phyloP scores from a whole-genome alignment of 1,140 invertebrate genomes.

The Zophobas atratus region DNA sequence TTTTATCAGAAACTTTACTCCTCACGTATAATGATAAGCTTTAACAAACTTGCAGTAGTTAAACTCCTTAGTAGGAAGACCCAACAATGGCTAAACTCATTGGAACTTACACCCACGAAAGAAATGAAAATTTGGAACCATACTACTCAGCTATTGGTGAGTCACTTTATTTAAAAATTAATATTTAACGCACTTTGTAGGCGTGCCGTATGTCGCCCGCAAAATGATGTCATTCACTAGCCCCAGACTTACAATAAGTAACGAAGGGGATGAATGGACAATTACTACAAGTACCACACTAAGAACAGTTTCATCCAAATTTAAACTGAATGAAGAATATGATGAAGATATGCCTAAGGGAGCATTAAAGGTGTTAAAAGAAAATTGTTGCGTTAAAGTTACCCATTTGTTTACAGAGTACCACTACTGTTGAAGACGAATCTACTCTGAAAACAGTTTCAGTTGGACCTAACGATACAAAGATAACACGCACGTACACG shows the following conservation, averaged over 20 bases:
- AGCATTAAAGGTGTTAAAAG: slow-evolving; percentile 54
- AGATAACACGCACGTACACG: slow-evolving; percentile 71
- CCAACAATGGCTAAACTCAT: slow-evolving; percentile 60
- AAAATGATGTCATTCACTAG: slow-evolving; percentile 76
- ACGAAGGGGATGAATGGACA: slow-evolving; percentile 71
- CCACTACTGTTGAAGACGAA: slow-evolving; percentile 70
- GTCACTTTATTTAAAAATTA: slow-evolving; percentile 62
- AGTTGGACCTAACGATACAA: slow-evolving; percentile 69
- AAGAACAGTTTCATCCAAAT: slow-evolving; percentile 67
- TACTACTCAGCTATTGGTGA: slow-evolving; percentile 76
- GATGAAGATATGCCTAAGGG: slow-evolving; percentile 70
- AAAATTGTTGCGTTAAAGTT: slow-evolving; percentile 10
- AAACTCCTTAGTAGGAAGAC: neutral
- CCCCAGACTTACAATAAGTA: slow-evolving; percentile 73
- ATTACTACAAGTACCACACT: slow-evolving; percentile 72
- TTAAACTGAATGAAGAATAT: slow-evolving; percentile 71
- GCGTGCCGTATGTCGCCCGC: slow-evolving; percentile 72
- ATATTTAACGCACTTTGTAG: slow-evolving; percentile 45
- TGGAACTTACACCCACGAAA: slow-evolving; percentile 76
- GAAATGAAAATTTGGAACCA: slow-evolving; percentile 75
- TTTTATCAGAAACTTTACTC: slow-evolving; percentile 15
- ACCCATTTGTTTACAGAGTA: slow-evolving; percentile 68
- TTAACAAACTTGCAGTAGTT: slow-evolving; percentile 12
- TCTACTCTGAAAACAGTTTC: slow-evolving; percentile 71
- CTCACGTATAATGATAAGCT: slow-evolving; percentile 38